These are phyloP conservation scores for Eurystomus glaucurus DNA, from an alignment of 2,797 vertebrate genomes.

Conservation along the genomic window DNA sequence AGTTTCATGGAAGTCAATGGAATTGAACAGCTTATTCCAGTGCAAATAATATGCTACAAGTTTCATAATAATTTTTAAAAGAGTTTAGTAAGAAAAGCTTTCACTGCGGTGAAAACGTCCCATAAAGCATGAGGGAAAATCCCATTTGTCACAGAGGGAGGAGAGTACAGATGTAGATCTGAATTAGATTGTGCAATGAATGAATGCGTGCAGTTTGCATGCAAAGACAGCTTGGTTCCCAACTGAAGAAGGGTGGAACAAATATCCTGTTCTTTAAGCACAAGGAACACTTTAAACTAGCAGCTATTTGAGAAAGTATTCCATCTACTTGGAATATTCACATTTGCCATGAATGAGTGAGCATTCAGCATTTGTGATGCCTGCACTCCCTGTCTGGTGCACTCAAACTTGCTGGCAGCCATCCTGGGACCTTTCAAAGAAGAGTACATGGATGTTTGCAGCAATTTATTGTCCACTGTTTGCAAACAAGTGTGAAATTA, in stretches of 20 bases:
- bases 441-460: not conserved
- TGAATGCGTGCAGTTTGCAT: not conserved
- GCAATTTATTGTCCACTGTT: conserved; percentile 23
- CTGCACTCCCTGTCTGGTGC: not conserved
- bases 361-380: not conserved
- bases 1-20: not conserved
- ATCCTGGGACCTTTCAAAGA: conserved; percentile 43
- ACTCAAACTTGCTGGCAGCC: conserved; percentile 34
- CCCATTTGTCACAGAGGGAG: not conserved
- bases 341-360: not conserved
- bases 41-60: not conserved
- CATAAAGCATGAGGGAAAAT: rapidly evolving
- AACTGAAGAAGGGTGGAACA: not conserved
- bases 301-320: not conserved
- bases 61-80: not conserved
- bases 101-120: not conserved
- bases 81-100: conserved; percentile 15
- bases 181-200: not conserved
- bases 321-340: not conserved
- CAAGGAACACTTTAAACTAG: not conserved
- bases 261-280: not conserved
- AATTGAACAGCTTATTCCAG: not conserved
- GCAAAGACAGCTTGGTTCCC: not conserved
- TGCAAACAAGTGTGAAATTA: conserved; percentile 14
- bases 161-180: not conserved